Conservation (phyloP, 2,113 vertebrate species). For the Oenanthe oenanthe region DNA sequence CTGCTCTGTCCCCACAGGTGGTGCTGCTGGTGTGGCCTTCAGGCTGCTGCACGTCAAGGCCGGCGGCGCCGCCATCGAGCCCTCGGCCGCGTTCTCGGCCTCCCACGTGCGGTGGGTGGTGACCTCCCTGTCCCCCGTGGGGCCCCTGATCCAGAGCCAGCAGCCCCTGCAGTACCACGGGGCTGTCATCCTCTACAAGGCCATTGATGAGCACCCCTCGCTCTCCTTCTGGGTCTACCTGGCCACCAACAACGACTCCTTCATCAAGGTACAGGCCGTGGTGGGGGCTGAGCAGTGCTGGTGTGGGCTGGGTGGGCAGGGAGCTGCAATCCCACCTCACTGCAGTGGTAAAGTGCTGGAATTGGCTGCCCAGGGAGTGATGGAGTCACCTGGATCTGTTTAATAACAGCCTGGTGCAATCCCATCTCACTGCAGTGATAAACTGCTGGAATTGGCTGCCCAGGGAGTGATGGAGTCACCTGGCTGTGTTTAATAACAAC, state of each 20-base stretch:
- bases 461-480: not conserved
- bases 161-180: slow-evolving; percentile 78
- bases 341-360: not conserved
- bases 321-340: fast-evolving
- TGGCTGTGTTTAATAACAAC: not conserved
- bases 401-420: not conserved
- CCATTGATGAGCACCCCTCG: slow-evolving; percentile 67
- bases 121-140: slow-evolving; percentile 86
- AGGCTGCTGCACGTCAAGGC: slow-evolving; percentile 84
- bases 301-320: fast-evolving
- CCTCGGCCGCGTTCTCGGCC: slow-evolving; percentile 76
- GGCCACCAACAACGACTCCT: slow-evolving; percentile 84
- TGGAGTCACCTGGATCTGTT: not conserved
- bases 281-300: too few species aligned
- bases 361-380: not conserved
- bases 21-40: slow-evolving; percentile 73
- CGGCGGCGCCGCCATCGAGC: slow-evolving; percentile 71
- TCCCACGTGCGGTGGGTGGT: slow-evolving; percentile 86
- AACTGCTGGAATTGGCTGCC: not conserved
- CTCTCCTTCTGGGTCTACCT: slow-evolving; percentile 86
- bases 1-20: slow-evolving; percentile 32
- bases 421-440: fast-evolving
- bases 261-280: slow-evolving; percentile 78
- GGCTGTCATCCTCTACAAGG: slow-evolving; percentile 85
- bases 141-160: slow-evolving; percentile 78